Conservation (phyloP, 2,797 vertebrate genomes). For the Antrozous pallidus region DNA sequence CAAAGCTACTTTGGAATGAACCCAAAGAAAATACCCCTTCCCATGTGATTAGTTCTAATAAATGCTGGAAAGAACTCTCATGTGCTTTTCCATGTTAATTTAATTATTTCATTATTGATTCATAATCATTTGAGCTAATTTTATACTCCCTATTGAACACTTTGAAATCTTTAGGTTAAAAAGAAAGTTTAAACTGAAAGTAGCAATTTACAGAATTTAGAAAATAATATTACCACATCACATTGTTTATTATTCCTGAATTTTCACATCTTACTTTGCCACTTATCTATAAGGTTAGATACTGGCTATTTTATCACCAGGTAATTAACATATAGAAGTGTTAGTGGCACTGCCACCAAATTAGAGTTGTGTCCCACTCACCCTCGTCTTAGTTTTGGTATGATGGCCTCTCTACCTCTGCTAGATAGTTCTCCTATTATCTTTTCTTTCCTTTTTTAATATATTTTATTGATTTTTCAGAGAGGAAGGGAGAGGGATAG, state of each 20-base stretch:
- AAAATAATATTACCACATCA: background rate
- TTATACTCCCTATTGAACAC: background rate
- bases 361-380: background rate
- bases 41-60: background rate
- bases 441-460: too few species aligned
- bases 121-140: background rate
- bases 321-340: background rate
- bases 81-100: background rate
- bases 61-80: background rate
- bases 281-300: background rate
- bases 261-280: background rate
- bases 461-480: too few species aligned
- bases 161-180: slow-evolving; percentile 28
- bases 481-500: too few species aligned
- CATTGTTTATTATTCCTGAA: background rate
- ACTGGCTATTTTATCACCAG: background rate
- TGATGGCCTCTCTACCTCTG: background rate
- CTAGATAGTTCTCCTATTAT: background rate
- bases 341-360: background rate
- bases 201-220: background rate
- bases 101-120: background rate
- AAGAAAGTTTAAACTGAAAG: slow-evolving; percentile 37
- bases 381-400: background rate
- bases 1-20: slow-evolving; percentile 6
- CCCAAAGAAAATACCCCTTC: background rate